Conservation (phyloP, 2,797 vertebrate genomes). For the Labeo calbasu region DNA sequence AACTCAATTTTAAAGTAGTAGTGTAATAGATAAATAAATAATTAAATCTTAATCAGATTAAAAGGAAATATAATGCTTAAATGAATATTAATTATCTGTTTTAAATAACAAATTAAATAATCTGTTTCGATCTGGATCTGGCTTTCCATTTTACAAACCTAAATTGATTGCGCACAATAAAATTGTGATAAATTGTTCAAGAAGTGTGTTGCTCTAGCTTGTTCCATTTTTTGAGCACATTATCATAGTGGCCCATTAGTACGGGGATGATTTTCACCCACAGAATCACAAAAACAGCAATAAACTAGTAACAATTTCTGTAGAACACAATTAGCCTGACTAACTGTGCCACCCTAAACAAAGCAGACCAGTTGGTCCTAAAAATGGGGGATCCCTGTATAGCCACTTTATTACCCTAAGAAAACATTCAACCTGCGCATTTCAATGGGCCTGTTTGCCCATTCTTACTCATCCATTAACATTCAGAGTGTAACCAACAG, state of each 20-base stretch:
- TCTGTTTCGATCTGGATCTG: no score
- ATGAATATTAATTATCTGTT: no score
- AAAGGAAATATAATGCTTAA: background rate
- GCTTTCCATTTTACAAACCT: background rate
- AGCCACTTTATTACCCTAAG: slow-evolving; percentile 80
- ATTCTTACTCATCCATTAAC: slow-evolving; percentile 77
- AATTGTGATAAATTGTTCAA: background rate
- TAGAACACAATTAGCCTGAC: slow-evolving; percentile 36
- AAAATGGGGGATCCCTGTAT: slow-evolving; percentile 72
- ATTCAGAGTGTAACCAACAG: slow-evolving; percentile 73
- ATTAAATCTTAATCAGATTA: background rate
- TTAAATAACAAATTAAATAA: no score
- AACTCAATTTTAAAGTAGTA: background rate
- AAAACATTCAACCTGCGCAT: slow-evolving; percentile 80
- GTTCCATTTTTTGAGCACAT: background rate
- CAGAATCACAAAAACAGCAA: slow-evolving; percentile 17
- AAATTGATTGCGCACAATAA: background rate
- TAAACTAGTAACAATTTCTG: slow-evolving; percentile 35
- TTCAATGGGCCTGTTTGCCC: slow-evolving; percentile 80
- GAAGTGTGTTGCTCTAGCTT: background rate
- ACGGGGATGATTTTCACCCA: background rate
- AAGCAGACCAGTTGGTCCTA: slow-evolving; percentile 65
- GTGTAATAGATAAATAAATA: background rate
- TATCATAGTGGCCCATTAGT: background rate
- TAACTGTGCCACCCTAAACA: slow-evolving; percentile 47